Percentiles rank a stretch among this genome's conserved stretches.
Conservation (phyloP, 2,888 invertebrate genomes). For the Lasiommata megera region DNA sequence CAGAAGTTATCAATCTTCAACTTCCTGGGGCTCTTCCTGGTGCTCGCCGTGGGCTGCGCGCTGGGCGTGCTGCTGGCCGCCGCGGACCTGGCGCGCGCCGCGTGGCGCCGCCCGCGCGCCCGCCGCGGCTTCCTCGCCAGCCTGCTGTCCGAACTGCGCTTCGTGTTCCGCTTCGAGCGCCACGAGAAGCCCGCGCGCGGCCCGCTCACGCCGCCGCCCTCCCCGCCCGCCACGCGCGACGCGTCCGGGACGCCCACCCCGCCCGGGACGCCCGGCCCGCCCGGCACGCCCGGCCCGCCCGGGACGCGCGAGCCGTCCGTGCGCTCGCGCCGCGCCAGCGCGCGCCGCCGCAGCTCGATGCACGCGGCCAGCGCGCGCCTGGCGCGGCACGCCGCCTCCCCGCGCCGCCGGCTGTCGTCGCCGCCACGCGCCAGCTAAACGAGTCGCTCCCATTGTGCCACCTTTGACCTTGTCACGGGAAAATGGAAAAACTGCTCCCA, state of each 20-base stretch:
- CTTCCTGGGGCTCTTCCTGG: slow-evolving; percentile 90
- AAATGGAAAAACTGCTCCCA: neutral
- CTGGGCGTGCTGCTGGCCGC: slow-evolving; percentile 84
- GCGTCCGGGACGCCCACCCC: slow-evolving; percentile 13
- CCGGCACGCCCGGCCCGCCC: slow-evolving; percentile 10
- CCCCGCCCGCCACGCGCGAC: slow-evolving; percentile 14
- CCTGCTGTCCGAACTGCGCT: slow-evolving; percentile 55
- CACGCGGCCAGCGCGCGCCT: slow-evolving; percentile 48
- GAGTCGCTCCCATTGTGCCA: too few relatives aligned
- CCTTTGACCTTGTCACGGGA: neutral
- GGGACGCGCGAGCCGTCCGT: slow-evolving; percentile 20
- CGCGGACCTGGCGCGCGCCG: slow-evolving; percentile 77
- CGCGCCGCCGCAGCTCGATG: slow-evolving; percentile 59
- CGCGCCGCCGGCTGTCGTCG: slow-evolving; percentile 42
- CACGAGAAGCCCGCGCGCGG: slow-evolving; percentile 62
- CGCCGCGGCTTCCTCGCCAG: slow-evolving; percentile 44
- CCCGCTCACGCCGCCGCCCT: slow-evolving; percentile 32
- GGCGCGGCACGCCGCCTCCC: slow-evolving; percentile 49
- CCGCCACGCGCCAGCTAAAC: too few relatives aligned
- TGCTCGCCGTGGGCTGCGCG: slow-evolving; percentile 85
- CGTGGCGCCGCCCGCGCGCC: slow-evolving; percentile 48
- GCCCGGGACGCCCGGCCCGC: slow-evolving; percentile 37
- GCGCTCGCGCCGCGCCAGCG: slow-evolving; percentile 25
- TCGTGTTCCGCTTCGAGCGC: slow-evolving; percentile 65
- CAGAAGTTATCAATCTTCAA: slow-evolving; percentile 84